Conservation (phyloP, 2,888 invertebrate species). For the Ryuthela nishihirai region DNA sequence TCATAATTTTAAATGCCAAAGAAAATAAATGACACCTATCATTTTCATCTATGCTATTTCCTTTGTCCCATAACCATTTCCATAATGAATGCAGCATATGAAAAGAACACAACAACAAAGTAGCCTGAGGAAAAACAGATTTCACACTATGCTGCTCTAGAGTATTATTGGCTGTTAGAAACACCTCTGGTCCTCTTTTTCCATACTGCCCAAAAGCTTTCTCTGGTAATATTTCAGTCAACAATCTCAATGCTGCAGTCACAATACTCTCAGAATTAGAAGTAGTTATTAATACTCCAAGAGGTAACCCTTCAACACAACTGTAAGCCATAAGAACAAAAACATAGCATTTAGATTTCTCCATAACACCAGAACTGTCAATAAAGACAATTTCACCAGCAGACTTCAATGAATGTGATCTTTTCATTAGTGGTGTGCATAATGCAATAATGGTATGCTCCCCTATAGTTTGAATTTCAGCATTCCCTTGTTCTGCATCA, state of each 20-base stretch:
- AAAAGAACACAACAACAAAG: conserved; percentile 28
- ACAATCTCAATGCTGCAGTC: conserved; percentile 23
- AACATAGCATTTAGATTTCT: conserved; percentile 22
- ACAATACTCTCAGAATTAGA: conserved; percentile 19
- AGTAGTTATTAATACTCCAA: conserved; percentile 24
- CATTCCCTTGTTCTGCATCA: conserved; percentile 27
- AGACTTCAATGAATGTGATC: conserved; percentile 29
- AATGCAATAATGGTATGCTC: conserved; percentile 22
- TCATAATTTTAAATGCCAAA: conserved; percentile 25
- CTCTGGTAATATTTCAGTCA: conserved; percentile 27
- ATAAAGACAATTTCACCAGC: conserved; percentile 33
- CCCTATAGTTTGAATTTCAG: conserved; percentile 10
- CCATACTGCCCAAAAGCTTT: conserved; percentile 32
- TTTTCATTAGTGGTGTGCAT: conserved; percentile 25
- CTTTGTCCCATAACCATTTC: conserved; percentile 25
- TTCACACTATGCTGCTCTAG: conserved; percentile 20
- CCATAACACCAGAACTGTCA: conserved; percentile 26
- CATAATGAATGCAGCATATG: conserved; percentile 27
- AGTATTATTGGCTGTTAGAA: conserved; percentile 27
- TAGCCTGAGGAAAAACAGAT: conserved; percentile 25
- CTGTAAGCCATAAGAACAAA: conserved; percentile 30
- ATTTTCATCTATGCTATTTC: conserved; percentile 18
- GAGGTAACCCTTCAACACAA: conserved; percentile 25
- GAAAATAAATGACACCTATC: conserved; percentile 22
- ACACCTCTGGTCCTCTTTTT: conserved; percentile 25